Evolutionary conservation across 1,140 invertebrate genomes (phyloP).

Genomic region (Ganaspis sp.): DNA sequence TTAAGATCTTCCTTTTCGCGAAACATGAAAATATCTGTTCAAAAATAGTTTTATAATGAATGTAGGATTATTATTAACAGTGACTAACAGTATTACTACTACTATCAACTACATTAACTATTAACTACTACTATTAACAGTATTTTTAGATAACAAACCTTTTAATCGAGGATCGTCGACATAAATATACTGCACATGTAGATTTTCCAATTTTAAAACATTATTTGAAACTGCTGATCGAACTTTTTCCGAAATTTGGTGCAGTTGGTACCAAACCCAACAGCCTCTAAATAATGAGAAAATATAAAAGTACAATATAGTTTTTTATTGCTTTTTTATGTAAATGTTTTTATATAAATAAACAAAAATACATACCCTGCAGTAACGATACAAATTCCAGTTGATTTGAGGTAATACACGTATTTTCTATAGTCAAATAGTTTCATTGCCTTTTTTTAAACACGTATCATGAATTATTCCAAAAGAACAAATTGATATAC

Average conservation of each 20-base stretch:
- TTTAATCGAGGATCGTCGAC: constrained; percentile 71
- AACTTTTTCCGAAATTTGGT: constrained; percentile 62
- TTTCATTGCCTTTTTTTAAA: constrained; percentile 39
- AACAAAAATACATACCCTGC: constrained; percentile 60
- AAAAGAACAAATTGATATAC: too few species aligned
- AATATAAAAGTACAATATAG: too few species aligned
- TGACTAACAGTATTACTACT: too few species aligned
- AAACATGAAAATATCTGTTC: constrained; percentile 65
- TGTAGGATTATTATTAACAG: too few species aligned
- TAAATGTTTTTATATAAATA: constrained; percentile 23
- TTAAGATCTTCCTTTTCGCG: constrained; percentile 58
- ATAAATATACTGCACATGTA: constrained; percentile 72
- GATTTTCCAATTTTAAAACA: constrained; percentile 66
- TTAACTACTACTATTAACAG: background rate
- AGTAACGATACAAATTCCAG: constrained; percentile 61
- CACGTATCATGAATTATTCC: too few species aligned
- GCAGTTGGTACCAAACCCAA: constrained; percentile 70
- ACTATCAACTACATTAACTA: constrained; percentile 34
- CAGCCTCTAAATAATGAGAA: constrained; percentile 58
- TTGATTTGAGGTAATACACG: constrained; percentile 64
- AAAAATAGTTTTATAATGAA: too few species aligned
- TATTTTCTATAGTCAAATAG: constrained; percentile 49
- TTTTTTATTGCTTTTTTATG: constrained; percentile 11
- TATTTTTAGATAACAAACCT: constrained; percentile 53
- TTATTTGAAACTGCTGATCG: constrained; percentile 63